phyloP scores from a whole-genome alignment of 37 sponge, comb jelly and placozoan species.

The Cliona cf. orientalis region DNA sequence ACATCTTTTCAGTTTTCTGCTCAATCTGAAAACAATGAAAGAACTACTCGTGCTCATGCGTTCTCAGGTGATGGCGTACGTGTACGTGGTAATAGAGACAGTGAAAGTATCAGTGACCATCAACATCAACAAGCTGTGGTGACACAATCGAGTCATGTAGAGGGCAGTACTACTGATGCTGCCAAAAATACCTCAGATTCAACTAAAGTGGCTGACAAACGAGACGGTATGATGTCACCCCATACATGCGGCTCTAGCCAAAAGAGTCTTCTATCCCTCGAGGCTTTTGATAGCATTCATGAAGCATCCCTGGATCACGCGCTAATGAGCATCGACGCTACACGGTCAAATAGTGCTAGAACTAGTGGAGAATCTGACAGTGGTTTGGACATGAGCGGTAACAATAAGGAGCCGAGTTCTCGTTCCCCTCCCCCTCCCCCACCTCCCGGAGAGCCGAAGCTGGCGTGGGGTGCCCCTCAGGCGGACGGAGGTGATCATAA shows the following conservation, averaged over 20 bases:
- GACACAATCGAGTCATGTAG: too few relatives aligned
- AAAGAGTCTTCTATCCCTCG: constrained; percentile 10
- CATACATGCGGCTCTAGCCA: too few relatives aligned
- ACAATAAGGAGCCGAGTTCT: not conserved
- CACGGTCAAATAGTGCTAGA: too few relatives aligned
- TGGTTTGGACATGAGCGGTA: not conserved
- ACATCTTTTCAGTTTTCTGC: not conserved
- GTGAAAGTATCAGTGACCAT: too few relatives aligned
- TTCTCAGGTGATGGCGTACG: not conserved
- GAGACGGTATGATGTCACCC: not conserved
- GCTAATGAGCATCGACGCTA: constrained; percentile 7
- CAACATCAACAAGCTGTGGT: too few relatives aligned
- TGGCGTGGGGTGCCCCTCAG: not conserved
- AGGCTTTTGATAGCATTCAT: constrained; percentile 29
- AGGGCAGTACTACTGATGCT: too few relatives aligned
- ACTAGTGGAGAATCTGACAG: not conserved
- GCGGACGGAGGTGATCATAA: not conserved
- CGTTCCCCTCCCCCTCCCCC: not conserved
- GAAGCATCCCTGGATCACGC: constrained; percentile 29
- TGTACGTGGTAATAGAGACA: too few relatives aligned
- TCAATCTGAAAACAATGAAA: too few relatives aligned
- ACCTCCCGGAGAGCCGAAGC: not conserved
- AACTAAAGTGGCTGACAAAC: too few relatives aligned
- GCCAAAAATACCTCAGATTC: not conserved
- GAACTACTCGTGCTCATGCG: not conserved